Evolutionary conservation across 2,797 vertebrate species (phyloP).

Genomic region (Bryconaethiops microstoma): DNA sequence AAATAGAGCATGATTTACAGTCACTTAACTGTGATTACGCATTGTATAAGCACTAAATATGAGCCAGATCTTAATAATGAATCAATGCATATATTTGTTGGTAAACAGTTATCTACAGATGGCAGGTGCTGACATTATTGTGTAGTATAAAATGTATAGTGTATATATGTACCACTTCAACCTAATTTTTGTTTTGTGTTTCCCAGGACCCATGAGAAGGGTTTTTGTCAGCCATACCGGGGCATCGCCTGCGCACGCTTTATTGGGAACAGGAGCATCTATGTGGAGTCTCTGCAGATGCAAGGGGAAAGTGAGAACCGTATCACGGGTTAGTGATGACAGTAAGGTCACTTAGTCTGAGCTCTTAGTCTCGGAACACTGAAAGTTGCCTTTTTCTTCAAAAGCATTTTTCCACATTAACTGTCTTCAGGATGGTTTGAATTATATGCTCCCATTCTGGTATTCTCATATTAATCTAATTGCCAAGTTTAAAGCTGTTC

Average conservation of each 20-base stretch:
- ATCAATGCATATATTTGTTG: not conserved
- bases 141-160: too few species aligned
- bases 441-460: not conserved
- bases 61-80: slow-evolving; percentile 3
- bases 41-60: slow-evolving; percentile 14
- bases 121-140: not conserved
- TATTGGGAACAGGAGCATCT: slow-evolving; percentile 96
- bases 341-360: not conserved
- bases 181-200: not conserved
- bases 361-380: not conserved
- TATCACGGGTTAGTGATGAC: slow-evolving; percentile 85
- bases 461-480: not conserved
- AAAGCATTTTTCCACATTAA: not conserved
- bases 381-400: not conserved
- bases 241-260: slow-evolving; percentile 96
- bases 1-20: slow-evolving; percentile 1
- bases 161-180: not conserved
- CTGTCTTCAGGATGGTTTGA: not conserved
- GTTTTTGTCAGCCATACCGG: slow-evolving; percentile 95
- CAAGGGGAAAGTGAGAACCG: slow-evolving; percentile 97
- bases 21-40: not conserved
- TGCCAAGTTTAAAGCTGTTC: not conserved
- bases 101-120: not conserved
- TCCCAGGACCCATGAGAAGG: slow-evolving; percentile 84
- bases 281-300: slow-evolving; percentile 97